Evolutionary conservation across 2,113 vertebrate species (phyloP), one percentile per base, ranked within the genome.

Genomic region (Odontophorus gujanensis): DNA sequence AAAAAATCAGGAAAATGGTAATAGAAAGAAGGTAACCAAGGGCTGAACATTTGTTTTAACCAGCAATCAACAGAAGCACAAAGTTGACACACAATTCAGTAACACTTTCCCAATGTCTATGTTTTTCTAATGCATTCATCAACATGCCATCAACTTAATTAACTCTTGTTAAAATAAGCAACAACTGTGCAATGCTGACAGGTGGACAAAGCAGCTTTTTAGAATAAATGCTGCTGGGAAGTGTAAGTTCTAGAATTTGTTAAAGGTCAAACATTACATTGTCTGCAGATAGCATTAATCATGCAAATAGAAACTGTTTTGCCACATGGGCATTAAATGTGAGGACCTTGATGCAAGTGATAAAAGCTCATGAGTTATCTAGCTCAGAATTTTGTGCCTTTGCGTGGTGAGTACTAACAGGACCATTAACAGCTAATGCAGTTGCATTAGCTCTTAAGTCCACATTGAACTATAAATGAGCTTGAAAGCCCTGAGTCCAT

Each of bases 111-210:
- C 48, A 57, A 45, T 1, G 6, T 3, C 1, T 43, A 36, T 58
- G 30, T 20, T 55, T 76, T 88, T 72, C 62, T 55, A 68, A 72
- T 18, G 55, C 4, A 16, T 7, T 72, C 38, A 57, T 73, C 63
- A 82, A 51, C 67, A 72, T 2, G 4, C 5, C 21, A 72, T 42
- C 32, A 76, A 40, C 28, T 88, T 72, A 88, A 92, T 76, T 38
- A 87, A 79, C 30, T 72, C 43, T 59, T 72, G 40, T 48, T 38
- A 82, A 79, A 85, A 76, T 47, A 76, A 85, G 66, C 47, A 85
- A 78, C 32, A 88, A 43, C 38, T 42, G 0, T 13, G 38, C 51
- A 58, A 87, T 12, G 32, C 48, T 68, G 62, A 59, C 34, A 45
- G 18, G 11, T 22, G 25, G 62, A 58, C 63, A 82, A 68, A 79